Conservation (phyloP, 2,797 vertebrate species). For the Acrossocheilus wenchowensis region DNA sequence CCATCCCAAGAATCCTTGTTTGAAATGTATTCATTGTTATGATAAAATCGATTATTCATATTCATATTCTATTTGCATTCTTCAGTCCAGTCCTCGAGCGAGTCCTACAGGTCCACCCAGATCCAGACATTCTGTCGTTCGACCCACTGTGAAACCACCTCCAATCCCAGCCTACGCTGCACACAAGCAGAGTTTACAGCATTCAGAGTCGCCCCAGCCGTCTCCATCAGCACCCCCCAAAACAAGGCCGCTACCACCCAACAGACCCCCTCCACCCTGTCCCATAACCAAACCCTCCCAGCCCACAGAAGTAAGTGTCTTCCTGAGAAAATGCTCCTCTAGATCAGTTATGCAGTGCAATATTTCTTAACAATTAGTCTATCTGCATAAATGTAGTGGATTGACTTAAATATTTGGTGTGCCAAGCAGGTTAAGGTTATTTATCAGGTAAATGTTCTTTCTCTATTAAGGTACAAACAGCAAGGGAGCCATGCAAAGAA, state of each 20-base stretch:
- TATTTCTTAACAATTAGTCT: background rate
- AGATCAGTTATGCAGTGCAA: background rate
- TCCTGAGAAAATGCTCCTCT: background rate
- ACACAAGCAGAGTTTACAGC: conserved; percentile 35
- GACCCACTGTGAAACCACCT: conserved; percentile 74
- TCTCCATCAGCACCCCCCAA: conserved; percentile 29
- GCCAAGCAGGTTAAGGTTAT: too few relatives aligned
- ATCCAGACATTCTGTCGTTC: conserved; percentile 61
- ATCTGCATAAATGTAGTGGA: too few relatives aligned
- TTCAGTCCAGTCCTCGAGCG: conserved; percentile 56
- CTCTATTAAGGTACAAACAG: background rate
- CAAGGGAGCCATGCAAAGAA: background rate
- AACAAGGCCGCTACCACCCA: conserved; percentile 78
- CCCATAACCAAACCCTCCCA: conserved; percentile 74
- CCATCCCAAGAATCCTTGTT: background rate
- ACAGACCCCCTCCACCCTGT: conserved; percentile 87
- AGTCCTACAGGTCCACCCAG: conserved; percentile 64
- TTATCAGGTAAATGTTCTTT: background rate
- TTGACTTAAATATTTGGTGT: background rate
- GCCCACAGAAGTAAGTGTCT: conserved; percentile 79
- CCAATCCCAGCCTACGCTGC: conserved; percentile 65
- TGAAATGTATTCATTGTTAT: background rate
- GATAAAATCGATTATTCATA: background rate
- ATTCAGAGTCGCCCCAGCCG: conserved; percentile 17
- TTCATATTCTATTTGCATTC: conserved; percentile 15